Base-by-base conservation (phyloP, 2,888 invertebrate genomes). In the Odontocerum albicorne region DNA sequence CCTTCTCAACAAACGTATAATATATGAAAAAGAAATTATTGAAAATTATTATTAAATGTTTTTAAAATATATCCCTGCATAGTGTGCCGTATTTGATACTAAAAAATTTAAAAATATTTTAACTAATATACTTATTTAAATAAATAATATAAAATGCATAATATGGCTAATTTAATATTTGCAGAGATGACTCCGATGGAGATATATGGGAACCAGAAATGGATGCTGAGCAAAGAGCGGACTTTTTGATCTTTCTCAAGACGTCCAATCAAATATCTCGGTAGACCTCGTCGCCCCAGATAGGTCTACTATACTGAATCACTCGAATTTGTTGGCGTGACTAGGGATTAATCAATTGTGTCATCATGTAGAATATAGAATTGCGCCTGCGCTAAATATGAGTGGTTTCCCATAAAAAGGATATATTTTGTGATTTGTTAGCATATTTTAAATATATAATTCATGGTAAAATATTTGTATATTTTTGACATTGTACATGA, bases 161-260 rank as follows among this genome's bases (percentile, higher is more conserved):
- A 27, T 7, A 27, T 27, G 27, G 6, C 8, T 6, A 7, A 8
- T 33, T 38, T 38, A 16, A 19, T 44, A 19, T n/a, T 64, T 65
- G 6, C 66, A 78, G 78, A 54, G 77, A 77, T 65, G 77, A 77
- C 65, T 64, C 77, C 59, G 74, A 77, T 62, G 76, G 73, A 65
- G 77, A 77, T 42, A 72, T 74, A 21, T 78, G 77, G 77, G 78
- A 77, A 62, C 74, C 77, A 1, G 77, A 75, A 56, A 78, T 78
- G 77, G 77, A 78, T 63, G 72, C 73, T 2, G 78, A 78, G 64
- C 77, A 78, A 75, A 76, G 75, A 54, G 77, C 72, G 6, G 75
- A 77, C 57, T 78, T 74, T 68, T 70, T 77, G 59, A 78, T 78
- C 66, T 78, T 78, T 68, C 73, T 78, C 64, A 74, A 74, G 67